phyloP scores from a whole-genome alignment of 2,113 vertebrate genomes.

The Acrocephalus arundinaceus region DNA sequence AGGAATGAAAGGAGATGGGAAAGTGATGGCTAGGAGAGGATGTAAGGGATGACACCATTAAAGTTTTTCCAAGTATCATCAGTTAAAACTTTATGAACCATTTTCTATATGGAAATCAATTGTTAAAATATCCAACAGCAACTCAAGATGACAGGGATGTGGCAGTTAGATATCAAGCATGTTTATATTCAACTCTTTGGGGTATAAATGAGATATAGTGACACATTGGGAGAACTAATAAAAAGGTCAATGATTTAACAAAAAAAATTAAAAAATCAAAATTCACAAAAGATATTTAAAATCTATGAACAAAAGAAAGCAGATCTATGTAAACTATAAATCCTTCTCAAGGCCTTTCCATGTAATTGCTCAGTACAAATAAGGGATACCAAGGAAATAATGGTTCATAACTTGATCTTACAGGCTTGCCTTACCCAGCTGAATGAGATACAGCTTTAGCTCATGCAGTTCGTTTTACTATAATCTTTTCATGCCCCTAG shows the following conservation, averaged over 20 bases:
- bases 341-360: background rate
- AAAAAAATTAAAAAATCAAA: background rate
- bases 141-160: background rate
- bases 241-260: background rate
- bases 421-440: background rate
- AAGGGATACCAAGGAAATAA: background rate
- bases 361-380: background rate
- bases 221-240: background rate
- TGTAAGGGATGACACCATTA: background rate
- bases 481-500: background rate
- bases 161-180: background rate
- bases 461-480: background rate
- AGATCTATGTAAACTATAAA: background rate
- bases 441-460: background rate
- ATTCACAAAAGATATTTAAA: background rate
- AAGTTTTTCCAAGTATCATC: background rate
- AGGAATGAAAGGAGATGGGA: background rate
- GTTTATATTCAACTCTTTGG: background rate
- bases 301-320: background rate
- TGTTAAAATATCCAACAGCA: background rate
- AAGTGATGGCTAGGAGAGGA: background rate
- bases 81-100: background rate
- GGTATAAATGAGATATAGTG: background rate
- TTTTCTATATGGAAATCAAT: background rate
- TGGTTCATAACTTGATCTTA: background rate